Percentiles rank a stretch among this genome's conserved stretches.
Conservation (phyloP, 1,140 invertebrate species). For the Eubasilissa regina region DNA sequence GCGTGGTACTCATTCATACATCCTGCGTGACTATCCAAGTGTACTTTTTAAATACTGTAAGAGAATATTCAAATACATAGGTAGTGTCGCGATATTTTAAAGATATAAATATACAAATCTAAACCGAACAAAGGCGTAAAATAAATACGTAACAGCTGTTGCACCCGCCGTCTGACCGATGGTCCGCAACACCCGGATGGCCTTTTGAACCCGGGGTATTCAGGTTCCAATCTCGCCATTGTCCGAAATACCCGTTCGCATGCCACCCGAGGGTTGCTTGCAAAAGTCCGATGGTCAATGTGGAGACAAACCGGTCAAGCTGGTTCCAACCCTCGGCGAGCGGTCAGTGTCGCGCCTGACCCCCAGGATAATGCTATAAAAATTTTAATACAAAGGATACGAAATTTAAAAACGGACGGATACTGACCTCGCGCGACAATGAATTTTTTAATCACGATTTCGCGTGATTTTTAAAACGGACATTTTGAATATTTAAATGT, state of each 20-base stretch:
- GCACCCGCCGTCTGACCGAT: background rate
- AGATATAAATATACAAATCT: too few relatives aligned
- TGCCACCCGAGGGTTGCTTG: slow-evolving; percentile 24
- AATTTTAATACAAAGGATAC: slow-evolving; percentile 27
- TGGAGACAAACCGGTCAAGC: slow-evolving; percentile 47
- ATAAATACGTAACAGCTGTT: slow-evolving; percentile 11
- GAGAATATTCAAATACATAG: too few relatives aligned
- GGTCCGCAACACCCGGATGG: slow-evolving; percentile 13
- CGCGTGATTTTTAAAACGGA: background rate
- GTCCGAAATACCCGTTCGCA: slow-evolving; percentile 48
- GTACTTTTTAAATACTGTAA: too few relatives aligned
- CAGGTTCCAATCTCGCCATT: background rate
- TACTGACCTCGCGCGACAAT: slow-evolving; percentile 32
- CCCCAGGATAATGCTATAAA: slow-evolving; percentile 48
- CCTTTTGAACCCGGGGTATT: slow-evolving; percentile 6
- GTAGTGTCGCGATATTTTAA: too few relatives aligned
- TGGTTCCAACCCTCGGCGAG: slow-evolving; percentile 46
- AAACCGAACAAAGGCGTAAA: too few relatives aligned
- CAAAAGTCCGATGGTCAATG: slow-evolving; percentile 48
- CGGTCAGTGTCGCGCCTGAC: slow-evolving; percentile 42
- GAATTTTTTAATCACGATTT: slow-evolving; percentile 29
- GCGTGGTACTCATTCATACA: too few relatives aligned
- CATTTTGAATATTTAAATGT: slow-evolving; percentile 38
- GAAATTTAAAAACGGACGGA: background rate
- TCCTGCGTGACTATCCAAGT: too few relatives aligned